Evolutionary conservation across 2,113 vertebrate genomes (phyloP), one percentile per base, ranked within the genome.

Genomic region (Macrotus californicus): DNA sequence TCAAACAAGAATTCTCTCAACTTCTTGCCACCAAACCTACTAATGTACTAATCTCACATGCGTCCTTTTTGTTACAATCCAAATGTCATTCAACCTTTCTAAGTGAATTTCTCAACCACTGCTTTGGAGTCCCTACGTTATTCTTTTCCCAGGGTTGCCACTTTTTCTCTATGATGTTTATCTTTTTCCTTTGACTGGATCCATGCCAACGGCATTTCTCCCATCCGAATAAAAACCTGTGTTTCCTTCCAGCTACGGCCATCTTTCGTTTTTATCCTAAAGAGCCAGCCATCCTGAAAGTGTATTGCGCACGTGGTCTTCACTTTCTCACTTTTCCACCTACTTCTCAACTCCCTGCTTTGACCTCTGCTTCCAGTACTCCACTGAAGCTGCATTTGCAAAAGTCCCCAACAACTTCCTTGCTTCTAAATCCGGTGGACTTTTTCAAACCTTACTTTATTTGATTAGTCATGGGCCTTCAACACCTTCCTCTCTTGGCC

Each of bases 401-500:
- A 95, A 91, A 46, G 36, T 90, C 75, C 90, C 24, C 50, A 67
- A 61, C 67, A 69, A 80, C 52, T 93, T 94, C 83, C 84, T 97
- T 89, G 79, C 94, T 94, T 92, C 90, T 84, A 89, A 94, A 95
- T 66, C 84, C 77, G 73, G 61, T 29, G 43, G 36, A 46, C 52
- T 91, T 92, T 72, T 93, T 87, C 50, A 93, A 73, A 69, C 4
- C n/a, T 96, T 79, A 89, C 73, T 95, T 95, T 86, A 88, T 59
- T 79, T 85, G 82, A 90, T 86, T 91, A 83, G 31, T 73, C 79
- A 81, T 59, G 34, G 48, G 56, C 48, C 43, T 83, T 89, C 75
- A 92, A 66, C 7, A 81, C 29, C 52, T 89, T 59, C 56, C 14
- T 79, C 21, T n/a, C 9, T 2, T 83, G 83, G 69, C 66, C 93